phyloP scores from a whole-genome alignment of 2,888 invertebrate genomes.

The Quadriops clusia region DNA sequence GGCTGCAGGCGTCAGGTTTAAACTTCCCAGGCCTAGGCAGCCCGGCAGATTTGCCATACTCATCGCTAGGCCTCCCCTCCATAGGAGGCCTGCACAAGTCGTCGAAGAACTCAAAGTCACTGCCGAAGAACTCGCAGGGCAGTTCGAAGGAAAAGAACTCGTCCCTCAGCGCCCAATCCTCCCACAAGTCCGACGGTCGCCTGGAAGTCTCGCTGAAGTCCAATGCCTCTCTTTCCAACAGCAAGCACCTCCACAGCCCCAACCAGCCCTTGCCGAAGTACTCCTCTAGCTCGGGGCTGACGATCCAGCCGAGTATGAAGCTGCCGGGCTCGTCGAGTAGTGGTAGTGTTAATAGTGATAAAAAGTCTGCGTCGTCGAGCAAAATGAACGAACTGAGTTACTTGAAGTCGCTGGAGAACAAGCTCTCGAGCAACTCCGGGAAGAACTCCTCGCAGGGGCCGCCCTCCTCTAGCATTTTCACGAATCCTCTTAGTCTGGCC shows the following conservation, averaged over 20 bases:
- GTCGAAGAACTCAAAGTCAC: conserved; percentile 24
- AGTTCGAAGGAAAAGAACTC: conserved; percentile 15
- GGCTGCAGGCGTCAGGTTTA: conserved; percentile 69
- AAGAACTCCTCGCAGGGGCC: conserved; percentile 26
- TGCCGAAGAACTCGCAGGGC: conserved; percentile 18
- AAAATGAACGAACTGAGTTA: conserved; percentile 23
- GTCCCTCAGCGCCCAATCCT: conserved; percentile 17
- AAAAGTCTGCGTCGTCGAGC: conserved; percentile 13
- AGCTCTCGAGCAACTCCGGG: conserved; percentile 20
- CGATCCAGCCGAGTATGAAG: conserved; percentile 30
- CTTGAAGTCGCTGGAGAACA: conserved; percentile 20
- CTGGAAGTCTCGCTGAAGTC: conserved; percentile 19
- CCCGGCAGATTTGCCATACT: conserved; percentile 48
- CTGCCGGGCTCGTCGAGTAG: conserved; percentile 17
- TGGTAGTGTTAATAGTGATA: conserved; percentile 35
- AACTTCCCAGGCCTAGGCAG: conserved; percentile 52
- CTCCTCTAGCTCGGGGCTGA: conserved; percentile 28
- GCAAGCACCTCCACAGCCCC: conserved; percentile 18
- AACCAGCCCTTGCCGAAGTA: conserved; percentile 14
- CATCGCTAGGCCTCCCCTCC: conserved; percentile 43
- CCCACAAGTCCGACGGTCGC: conserved; percentile 21
- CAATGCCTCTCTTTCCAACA: conserved; percentile 22
- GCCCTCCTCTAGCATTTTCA: conserved; percentile 32
- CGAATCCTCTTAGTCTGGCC: conserved; percentile 35
- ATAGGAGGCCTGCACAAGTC: conserved; percentile 30